These are phyloP conservation scores for Mesoligia furuncula DNA, from an alignment of 2,888 invertebrate species.

Conservation along the genomic window DNA sequence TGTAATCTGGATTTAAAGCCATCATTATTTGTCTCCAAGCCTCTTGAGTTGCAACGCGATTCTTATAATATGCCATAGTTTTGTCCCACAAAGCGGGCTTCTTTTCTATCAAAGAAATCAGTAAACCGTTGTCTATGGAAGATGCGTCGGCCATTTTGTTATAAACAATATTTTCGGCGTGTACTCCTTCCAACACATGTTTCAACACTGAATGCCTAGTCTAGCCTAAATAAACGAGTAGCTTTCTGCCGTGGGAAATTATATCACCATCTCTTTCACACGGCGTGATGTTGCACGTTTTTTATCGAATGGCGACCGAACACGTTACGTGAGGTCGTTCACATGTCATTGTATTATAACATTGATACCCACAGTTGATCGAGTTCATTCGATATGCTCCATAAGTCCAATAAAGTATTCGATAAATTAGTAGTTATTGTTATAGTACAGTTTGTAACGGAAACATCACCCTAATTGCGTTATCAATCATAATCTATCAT, in stretches of 20 bases:
- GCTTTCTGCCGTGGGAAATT: neutral
- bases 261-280: conserved; percentile 8
- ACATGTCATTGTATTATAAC: neutral
- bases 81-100: conserved; percentile 27
- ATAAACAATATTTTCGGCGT: neutral
- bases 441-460: neutral
- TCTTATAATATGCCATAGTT: conserved; percentile 15
- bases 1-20: conserved; percentile 1
- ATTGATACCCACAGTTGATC: neutral
- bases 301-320: conserved; percentile 22
- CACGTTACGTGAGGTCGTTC: conserved; percentile 5
- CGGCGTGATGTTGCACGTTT: neutral
- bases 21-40: conserved; percentile 17
- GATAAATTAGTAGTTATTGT: neutral
- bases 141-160: conserved; percentile 20
- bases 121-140: conserved; percentile 4
- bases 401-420: neutral
- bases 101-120: conserved; percentile 27
- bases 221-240: neutral
- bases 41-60: conserved; percentile 13
- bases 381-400: neutral
- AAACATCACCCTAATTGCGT: too few species aligned
- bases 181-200: neutral
- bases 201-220: neutral
- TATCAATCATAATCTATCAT: too few species aligned